Base-by-base conservation (phyloP, 2,797 vertebrate species). In the Lepus oiostolus region DNA sequence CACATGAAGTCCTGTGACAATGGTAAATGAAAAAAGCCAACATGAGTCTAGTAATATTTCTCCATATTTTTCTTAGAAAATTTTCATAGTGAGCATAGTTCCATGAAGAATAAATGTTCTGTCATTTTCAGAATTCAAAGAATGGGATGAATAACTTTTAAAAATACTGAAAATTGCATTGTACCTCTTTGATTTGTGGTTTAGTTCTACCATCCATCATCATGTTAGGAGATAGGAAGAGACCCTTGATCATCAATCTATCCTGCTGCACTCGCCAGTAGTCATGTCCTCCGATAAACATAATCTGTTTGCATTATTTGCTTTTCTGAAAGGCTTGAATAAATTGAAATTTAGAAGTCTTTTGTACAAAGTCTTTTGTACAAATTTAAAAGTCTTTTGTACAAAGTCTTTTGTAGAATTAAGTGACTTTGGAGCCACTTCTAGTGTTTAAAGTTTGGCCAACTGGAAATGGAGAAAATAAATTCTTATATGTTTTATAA, bases 121-220 rank as follows among this genome's bases (percentile, higher is more conserved):
- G 85, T 92, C 68, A 88, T 76, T 79, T 94, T 95, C n/a, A 86
- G 90, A 76, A 94, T 96, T 89, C 94, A 96, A 94, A 89, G 72
- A 88, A 94, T 91, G 70, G 74, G 35, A 83, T 87, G 58, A 72
- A 74, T 90, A 94, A 91, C 76, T 93, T 96, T 87, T 22, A 52
- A 95, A 88, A 90, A 50, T 80, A 76, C 63, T 85, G 79, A 84
- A 88, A 91, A 87, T 91, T 92, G 60, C 19, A 86, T 92, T 60
- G 21, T 83, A 90, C 83, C 65, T 92, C 79, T 96, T 92, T 97
- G 92, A 91, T 96, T 96, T 94, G 95, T 90, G 68, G 76, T 12
- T 94, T 63, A 75, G 88, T 38, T 60, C 32, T 8, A 14, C 42
- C 85, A 97, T 92, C 65, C 90, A 74, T 97, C 81, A 88, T 58